Percentiles rank a stretch among this genome's conserved stretches.
Conservation (phyloP, 2,113 vertebrate species). For the Channa argus region DNA sequence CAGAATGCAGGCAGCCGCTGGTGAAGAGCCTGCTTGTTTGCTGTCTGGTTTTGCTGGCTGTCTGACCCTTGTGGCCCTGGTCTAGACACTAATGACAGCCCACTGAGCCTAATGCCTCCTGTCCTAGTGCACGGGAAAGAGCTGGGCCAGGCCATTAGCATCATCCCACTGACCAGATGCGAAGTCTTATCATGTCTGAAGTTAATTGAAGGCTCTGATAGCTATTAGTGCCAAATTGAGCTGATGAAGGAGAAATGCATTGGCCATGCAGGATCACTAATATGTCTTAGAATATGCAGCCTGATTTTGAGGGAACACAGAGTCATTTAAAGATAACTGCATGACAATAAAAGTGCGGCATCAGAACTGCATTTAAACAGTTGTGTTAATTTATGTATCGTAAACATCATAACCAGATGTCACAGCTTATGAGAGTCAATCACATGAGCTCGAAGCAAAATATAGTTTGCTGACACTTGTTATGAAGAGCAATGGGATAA, state of each 20-base stretch:
- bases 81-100: slow-evolving; percentile 78
- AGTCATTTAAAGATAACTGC: neutral
- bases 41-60: slow-evolving; percentile 54
- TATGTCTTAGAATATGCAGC: slow-evolving; percentile 16
- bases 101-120: slow-evolving; percentile 67
- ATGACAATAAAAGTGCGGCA: neutral
- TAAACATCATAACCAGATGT: slow-evolving; percentile 4
- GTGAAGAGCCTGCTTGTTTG: slow-evolving; percentile 49
- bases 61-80: slow-evolving; percentile 72
- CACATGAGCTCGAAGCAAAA: slow-evolving; percentile 63
- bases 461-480: slow-evolving; percentile 74
- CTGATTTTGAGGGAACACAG: slow-evolving; percentile 14
- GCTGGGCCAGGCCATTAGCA: slow-evolving; percentile 70
- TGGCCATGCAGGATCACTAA: slow-evolving; percentile 19
- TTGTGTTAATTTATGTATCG: no score
- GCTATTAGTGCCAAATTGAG: slow-evolving; percentile 61
- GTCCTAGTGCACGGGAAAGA: slow-evolving; percentile 58
- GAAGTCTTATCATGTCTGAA: slow-evolving; percentile 68
- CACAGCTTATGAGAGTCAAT: slow-evolving; percentile 35
- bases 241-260: slow-evolving; percentile 60
- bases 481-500: slow-evolving; percentile 73
- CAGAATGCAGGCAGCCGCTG: slow-evolving; percentile 29
- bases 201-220: slow-evolving; percentile 72
- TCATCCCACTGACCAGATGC: slow-evolving; percentile 60
- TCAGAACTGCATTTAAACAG: no score